Percentiles rank a stretch among this genome's conserved stretches.
These are phyloP conservation scores for Tylochromis polylepis DNA, from an alignment of 2,113 vertebrate species.

Conservation along the genomic window DNA sequence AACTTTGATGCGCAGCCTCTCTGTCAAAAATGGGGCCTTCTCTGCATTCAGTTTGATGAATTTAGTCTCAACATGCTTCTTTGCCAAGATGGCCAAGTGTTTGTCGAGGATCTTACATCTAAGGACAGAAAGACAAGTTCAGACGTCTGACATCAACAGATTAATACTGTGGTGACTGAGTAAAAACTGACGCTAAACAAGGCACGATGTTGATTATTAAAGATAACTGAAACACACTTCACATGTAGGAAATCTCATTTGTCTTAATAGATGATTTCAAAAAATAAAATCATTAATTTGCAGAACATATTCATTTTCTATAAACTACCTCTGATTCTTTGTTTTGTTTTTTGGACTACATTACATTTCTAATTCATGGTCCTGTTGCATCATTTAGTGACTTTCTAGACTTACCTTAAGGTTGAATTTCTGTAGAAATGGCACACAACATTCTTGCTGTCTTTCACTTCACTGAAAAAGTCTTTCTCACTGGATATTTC, in stretches of 20 bases:
- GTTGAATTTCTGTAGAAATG: slow-evolving; percentile 95
- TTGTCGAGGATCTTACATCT: slow-evolving; percentile 96
- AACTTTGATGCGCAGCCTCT: slow-evolving; percentile 89
- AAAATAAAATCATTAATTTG: background rate
- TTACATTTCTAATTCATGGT: background rate
- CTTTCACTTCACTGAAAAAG: slow-evolving; percentile 94
- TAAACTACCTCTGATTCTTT: background rate
- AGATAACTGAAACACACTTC: background rate
- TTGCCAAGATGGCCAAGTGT: slow-evolving; percentile 85
- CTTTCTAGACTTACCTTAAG: slow-evolving; percentile 77
- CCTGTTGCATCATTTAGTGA: background rate
- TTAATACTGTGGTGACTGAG: background rate
- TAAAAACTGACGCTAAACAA: background rate
- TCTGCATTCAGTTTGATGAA: slow-evolving; percentile 96
- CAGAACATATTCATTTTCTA: background rate
- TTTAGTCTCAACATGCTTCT: slow-evolving; percentile 96
- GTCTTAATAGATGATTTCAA: background rate
- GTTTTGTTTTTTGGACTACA: background rate
- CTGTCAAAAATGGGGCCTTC: slow-evolving; percentile 92
- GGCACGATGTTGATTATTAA: background rate
- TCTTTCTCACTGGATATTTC: slow-evolving; percentile 94
- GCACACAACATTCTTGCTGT: slow-evolving; percentile 93
- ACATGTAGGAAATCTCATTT: background rate
- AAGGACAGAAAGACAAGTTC: background rate
- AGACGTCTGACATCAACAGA: background rate